These are phyloP conservation scores for Calvadosia cruxmelitensis DNA, from an alignment of 30 jellyfish, hydroid and myxozoan species.

Conservation along the genomic window DNA sequence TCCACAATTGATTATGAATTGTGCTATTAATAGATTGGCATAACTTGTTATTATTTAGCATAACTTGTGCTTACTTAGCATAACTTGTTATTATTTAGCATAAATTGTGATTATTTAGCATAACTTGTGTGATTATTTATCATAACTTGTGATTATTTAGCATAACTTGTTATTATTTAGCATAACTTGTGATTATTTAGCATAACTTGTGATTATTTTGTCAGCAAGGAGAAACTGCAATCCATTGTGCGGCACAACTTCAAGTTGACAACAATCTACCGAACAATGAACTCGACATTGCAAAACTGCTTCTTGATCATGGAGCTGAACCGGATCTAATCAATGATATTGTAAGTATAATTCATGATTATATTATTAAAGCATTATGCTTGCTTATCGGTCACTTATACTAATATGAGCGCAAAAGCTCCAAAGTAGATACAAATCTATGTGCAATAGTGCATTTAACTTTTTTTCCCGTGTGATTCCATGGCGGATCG, in stretches of 20 bases:
- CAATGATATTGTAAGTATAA: slow-evolving; percentile 25
- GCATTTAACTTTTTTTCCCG: neutral
- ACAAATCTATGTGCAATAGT: neutral
- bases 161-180: too few species aligned
- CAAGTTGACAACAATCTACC: slow-evolving; percentile 18
- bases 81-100: too few species aligned
- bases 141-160: too few species aligned
- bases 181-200: too few species aligned
- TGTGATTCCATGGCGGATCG: too few species aligned
- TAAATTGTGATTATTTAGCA: too few species aligned
- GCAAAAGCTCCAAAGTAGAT: neutral
- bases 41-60: too few species aligned
- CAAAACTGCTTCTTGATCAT: slow-evolving; percentile 67
- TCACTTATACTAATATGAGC: neutral
- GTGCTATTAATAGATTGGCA: too few species aligned
- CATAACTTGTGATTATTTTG: too few species aligned
- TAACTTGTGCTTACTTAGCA: too few species aligned
- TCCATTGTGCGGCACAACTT: slow-evolving; percentile 60
- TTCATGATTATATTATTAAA: neutral
- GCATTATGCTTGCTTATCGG: neutral
- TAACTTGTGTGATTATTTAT: too few species aligned
- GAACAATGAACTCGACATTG: slow-evolving; percentile 46
- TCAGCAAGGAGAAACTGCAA: slow-evolving; percentile 82
- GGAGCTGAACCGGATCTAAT: slow-evolving; percentile 42
- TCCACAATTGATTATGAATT: too few species aligned